These are phyloP conservation scores for Helicoverpa assulta DNA, from an alignment of 2,888 invertebrate genomes.

Conservation along the genomic window DNA sequence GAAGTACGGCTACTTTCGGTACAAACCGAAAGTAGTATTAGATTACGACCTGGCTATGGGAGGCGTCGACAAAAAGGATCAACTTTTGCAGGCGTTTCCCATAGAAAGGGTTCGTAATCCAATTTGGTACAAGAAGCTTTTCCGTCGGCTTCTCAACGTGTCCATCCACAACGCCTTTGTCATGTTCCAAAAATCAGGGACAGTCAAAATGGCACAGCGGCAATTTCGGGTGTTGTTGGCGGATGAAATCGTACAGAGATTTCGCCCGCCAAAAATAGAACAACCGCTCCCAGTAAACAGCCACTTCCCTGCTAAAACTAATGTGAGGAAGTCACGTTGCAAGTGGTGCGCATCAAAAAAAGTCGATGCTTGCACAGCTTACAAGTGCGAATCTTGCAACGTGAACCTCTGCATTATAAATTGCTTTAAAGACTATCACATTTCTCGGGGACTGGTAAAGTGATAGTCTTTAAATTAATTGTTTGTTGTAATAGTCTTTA, in stretches of 20 bases:
- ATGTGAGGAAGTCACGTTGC: background rate
- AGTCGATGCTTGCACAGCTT: background rate
- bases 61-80: conserved; percentile 5
- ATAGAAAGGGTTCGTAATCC: background rate
- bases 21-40: background rate
- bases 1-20: conserved; percentile 2
- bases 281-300: too few species aligned
- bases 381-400: conserved; percentile 5
- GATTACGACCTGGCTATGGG: conserved; percentile 8
- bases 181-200: background rate
- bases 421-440: conserved; percentile 2
- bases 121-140: conserved; percentile 6
- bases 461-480: too few species aligned
- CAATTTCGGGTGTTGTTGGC: conserved; percentile 2
- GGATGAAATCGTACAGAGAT: conserved; percentile 10
- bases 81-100: conserved; percentile 1
- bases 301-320: background rate
- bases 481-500: too few species aligned
- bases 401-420: conserved; percentile 1
- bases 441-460: background rate
- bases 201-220: background rate
- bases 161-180: conserved; percentile 12
- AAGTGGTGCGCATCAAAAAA: conserved; percentile 5
- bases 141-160: conserved; percentile 7
- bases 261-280: background rate